These are phyloP conservation scores for Arizona elegans DNA, from an alignment of 2,113 vertebrate species.

Conservation along the genomic window DNA sequence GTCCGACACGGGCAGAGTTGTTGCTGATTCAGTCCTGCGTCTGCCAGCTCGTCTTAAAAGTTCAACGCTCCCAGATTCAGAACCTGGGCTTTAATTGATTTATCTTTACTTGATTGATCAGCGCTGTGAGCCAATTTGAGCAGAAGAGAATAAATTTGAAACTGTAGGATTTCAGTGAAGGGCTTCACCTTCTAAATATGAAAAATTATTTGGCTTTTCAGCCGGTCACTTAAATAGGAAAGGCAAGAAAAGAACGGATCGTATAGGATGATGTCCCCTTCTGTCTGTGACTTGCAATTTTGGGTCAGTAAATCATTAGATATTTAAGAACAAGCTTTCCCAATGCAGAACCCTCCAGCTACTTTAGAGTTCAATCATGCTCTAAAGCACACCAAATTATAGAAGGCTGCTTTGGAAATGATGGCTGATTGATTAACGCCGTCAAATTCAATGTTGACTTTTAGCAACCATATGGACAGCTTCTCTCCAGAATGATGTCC, in stretches of 20 bases:
- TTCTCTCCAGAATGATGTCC: neutral
- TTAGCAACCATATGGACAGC: neutral
- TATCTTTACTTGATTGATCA: neutral
- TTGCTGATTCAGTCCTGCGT: neutral
- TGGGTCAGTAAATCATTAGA: neutral
- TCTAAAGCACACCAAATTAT: neutral
- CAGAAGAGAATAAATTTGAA: neutral
- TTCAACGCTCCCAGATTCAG: neutral
- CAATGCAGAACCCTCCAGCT: neutral
- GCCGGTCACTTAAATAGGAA: neutral
- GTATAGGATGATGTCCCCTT: too few species aligned
- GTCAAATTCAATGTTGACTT: neutral
- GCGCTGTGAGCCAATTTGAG: neutral
- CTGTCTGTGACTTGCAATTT: neutral
- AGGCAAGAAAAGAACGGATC: neutral
- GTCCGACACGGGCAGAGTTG: neutral
- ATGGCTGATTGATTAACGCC: neutral
- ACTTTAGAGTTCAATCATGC: neutral
- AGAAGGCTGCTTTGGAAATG: neutral
- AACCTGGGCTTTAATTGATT: neutral
- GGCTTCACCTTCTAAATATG: neutral
- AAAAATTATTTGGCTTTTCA: neutral
- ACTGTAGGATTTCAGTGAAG: neutral
- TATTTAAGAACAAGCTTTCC: neutral
- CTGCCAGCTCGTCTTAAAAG: neutral